Evolutionary conservation across 1,140 invertebrate species (phyloP).

Genomic region (Procambarus virginalis): DNA sequence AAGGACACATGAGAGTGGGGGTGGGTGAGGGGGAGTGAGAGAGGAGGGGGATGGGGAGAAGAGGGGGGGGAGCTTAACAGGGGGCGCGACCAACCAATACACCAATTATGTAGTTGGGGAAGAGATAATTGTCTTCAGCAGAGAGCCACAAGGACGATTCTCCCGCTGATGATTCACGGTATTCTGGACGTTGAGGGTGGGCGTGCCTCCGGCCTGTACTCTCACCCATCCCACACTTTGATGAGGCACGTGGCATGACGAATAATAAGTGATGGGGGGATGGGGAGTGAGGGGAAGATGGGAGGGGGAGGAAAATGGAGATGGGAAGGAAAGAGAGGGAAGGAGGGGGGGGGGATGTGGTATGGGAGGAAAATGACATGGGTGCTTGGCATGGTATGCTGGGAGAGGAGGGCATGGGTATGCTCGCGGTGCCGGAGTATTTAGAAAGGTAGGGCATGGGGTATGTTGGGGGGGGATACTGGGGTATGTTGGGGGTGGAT

Average conservation of each 20-base stretch:
- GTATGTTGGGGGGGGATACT: too few species aligned
- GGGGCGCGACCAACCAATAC: conserved; percentile 26
- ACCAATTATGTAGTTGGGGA: conserved; percentile 35
- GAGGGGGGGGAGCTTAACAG: not conserved
- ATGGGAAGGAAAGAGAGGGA: not conserved
- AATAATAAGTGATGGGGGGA: conserved; percentile 23
- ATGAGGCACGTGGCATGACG: conserved; percentile 28
- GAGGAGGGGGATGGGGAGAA: conserved; percentile 7
- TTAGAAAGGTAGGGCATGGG: too few species aligned
- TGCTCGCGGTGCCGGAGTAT: too few species aligned
- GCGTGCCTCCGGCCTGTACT: not conserved
- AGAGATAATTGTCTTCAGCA: conserved; percentile 8
- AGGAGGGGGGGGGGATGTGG: not conserved
- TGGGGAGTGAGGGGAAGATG: not conserved
- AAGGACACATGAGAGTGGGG: too few species aligned
- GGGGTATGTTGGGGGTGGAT: too few species aligned
- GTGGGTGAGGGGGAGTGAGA: not conserved
- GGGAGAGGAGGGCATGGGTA: too few species aligned
- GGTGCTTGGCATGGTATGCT: too few species aligned
- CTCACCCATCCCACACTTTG: not conserved
- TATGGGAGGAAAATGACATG: not conserved
- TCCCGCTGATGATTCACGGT: not conserved
- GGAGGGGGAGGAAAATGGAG: not conserved
- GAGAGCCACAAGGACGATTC: not conserved
- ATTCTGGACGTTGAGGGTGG: not conserved